Conservation (phyloP, 1,140 invertebrate species). For the Drosophila setifemur region DNA sequence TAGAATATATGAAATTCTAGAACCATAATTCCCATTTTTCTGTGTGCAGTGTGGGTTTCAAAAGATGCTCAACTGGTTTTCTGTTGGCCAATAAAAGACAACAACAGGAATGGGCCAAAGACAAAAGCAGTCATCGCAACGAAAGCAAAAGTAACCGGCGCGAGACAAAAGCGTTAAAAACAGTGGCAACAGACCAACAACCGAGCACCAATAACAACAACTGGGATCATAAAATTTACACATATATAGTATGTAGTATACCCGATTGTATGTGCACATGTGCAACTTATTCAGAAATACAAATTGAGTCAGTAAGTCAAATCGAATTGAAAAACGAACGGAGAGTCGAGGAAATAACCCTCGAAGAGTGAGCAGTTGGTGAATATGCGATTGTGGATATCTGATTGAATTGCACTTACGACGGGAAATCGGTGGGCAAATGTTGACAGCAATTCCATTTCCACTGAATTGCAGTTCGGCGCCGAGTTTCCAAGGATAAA, state of each 20-base stretch:
- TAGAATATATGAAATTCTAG: no score
- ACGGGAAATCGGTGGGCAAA: constrained; percentile 22
- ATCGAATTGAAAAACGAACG: constrained; percentile 39
- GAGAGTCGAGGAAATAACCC: neutral
- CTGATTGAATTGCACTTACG: constrained; percentile 29
- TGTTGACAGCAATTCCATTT: constrained; percentile 11
- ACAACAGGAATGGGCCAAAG: constrained; percentile 13
- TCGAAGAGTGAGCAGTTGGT: constrained; percentile 1
- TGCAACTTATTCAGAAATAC: constrained; percentile 43
- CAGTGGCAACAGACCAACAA: constrained; percentile 32
- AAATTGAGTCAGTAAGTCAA: constrained; percentile 79
- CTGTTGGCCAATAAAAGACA: constrained; percentile 59
- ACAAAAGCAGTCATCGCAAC: constrained; percentile 36
- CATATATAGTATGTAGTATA: neutral
- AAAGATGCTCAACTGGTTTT: constrained; percentile 66
- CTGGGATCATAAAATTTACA: constrained; percentile 24
- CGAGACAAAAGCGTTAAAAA: constrained; percentile 67
- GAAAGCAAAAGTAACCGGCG: constrained; percentile 67
- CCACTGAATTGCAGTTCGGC: constrained; percentile 9
- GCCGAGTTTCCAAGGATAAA: constrained; percentile 1
- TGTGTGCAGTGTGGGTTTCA: constrained; percentile 26
- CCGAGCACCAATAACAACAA: constrained; percentile 8
- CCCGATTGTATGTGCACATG: constrained; percentile 2
- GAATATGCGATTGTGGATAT: constrained; percentile 5
- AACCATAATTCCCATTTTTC: neutral